Evolutionary conservation across 2,888 invertebrate genomes (phyloP).

Genomic region (Eumacrocentrus americanus): DNA sequence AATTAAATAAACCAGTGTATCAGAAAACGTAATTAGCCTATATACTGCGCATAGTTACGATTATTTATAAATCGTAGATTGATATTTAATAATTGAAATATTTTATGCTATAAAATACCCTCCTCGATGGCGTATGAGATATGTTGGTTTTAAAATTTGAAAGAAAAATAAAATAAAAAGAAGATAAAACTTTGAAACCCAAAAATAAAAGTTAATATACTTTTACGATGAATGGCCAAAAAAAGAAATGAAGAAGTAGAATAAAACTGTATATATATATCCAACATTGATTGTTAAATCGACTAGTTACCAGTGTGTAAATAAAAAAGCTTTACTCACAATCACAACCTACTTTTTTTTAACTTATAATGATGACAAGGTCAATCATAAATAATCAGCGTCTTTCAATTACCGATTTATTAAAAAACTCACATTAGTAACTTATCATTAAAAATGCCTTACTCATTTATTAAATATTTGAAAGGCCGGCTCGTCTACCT

Average conservation of each 20-base stretch:
- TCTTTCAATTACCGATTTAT: constrained; percentile 51
- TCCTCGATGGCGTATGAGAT: neutral
- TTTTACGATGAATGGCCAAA: constrained; percentile 55
- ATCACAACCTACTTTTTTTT: neutral
- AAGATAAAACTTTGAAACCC: constrained; percentile 33
- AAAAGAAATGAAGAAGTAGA: constrained; percentile 26
- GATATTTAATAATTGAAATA: constrained; percentile 40
- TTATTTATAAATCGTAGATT: constrained; percentile 8
- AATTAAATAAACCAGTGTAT: neutral
- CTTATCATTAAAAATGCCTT: constrained; percentile 60
- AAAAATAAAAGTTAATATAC: constrained; percentile 43
- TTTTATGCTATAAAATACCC: constrained; percentile 41
- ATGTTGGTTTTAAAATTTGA: constrained; percentile 34
- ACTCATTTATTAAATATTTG: constrained; percentile 56
- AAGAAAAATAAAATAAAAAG: constrained; percentile 32
- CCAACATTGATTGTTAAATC: constrained; percentile 54
- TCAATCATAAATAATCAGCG: constrained; percentile 18
- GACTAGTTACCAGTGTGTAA: constrained; percentile 57
- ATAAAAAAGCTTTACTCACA: constrained; percentile 55
- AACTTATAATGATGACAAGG: constrained; percentile 18
- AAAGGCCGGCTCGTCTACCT: constrained; percentile 44
- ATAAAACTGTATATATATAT: constrained; percentile 55
- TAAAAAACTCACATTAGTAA: constrained; percentile 60
- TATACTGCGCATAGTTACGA: constrained; percentile 21
- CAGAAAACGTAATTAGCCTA: constrained; percentile 1